Evolutionary conservation across 2,113 vertebrate genomes (phyloP), one percentile per base, ranked within the genome.

Genomic region (Callipepla squamata): DNA sequence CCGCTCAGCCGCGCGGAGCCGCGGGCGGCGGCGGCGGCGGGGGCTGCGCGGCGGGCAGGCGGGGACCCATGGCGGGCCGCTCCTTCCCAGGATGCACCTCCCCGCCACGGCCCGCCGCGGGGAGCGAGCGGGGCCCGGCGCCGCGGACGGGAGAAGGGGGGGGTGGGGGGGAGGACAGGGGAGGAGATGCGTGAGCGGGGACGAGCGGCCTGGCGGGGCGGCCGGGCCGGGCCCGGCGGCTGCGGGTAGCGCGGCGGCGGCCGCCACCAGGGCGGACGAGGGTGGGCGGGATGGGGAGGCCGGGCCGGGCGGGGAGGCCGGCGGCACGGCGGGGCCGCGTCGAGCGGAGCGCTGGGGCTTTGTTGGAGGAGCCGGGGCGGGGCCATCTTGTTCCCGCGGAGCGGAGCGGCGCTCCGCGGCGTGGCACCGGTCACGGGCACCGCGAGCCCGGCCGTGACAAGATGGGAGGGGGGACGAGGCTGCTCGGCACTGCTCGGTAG

Each of bases 281-380:
- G 91, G 58, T 68, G 55, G 55, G 38, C 55, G 47, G 22, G 48
- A 22, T 22, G 48, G 48, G 48, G 48, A n/a, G 53, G 53, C 53
- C n/a, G 85, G 50, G 80, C 50, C 77, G 51, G 87, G 81, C 45
- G 65, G 65, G 9, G 50, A 70, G 87, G 91, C 83, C 74, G 78
- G 79, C 80, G 75, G 73, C 40, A 66, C 80, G 59, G 85, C 36
- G 74, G 58, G n/a, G 59, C 74, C 47, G 88, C 53, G 75, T 80
- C 69, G 59, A 85, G 91, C 7, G 72, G 57, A 86, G 85, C 67
- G 89, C 85, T 82, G 72, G 85, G 77, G 89, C 85, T 92, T 95
- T 95, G 94, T 95, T 95, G 94, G 91, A 93, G 80, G 66, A 70
- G 74, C 87, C 91, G 91, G 91, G 91, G 94, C 94, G 94, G 94